Base-by-base conservation (phyloP, 1,140 invertebrate species). In the Zaprionus inermis region DNA sequence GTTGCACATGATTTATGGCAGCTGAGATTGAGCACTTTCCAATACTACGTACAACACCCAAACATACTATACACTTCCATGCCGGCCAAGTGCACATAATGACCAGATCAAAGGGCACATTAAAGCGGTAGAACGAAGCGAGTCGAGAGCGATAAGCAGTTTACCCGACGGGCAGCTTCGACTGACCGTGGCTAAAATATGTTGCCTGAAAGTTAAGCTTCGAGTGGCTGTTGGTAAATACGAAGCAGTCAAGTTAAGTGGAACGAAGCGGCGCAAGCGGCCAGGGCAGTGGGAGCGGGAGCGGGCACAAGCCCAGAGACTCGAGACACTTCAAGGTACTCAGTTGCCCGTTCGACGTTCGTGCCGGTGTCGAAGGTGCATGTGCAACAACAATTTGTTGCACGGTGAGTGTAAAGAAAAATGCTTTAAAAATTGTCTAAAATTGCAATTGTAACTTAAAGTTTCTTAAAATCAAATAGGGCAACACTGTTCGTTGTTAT, bases 161-260 rank as follows among this genome's bases (percentile, higher is more conserved):
- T 69, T 59, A 57, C 58, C 57, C 54, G 44, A 30, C 30, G 32
- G 34, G 34, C 28, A 38, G n/a, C 28, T 24, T 46, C 57, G 46
- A 41, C 49, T 41, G 24, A 55, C 32, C 49, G 65, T 59, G 52
- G 66, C 49, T 71, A 72, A 86, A 82, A 83, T 83, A 73, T 88
- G 82, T 82, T 79, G 67, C 68, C 52, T 73, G 44, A 73, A 68
- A 71, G 69, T 88, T 79, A 61, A 73, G 71, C 72, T 82, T 76
- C 66, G 54, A 86, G 76, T 88, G 76, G 63, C 76, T 88, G 76
- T 74, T 74, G 54, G 83, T 77, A 83, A 88, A 86, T 82, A 67
- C 44, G 57, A 81, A 64, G 52, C 56, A 71, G 60, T 64, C 67
- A 86, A 66, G 71, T 81, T 79, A 65, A 76, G 72, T 66, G 28